phyloP scores from a whole-genome alignment of 2,888 invertebrate species.

The Chesias legatella region DNA sequence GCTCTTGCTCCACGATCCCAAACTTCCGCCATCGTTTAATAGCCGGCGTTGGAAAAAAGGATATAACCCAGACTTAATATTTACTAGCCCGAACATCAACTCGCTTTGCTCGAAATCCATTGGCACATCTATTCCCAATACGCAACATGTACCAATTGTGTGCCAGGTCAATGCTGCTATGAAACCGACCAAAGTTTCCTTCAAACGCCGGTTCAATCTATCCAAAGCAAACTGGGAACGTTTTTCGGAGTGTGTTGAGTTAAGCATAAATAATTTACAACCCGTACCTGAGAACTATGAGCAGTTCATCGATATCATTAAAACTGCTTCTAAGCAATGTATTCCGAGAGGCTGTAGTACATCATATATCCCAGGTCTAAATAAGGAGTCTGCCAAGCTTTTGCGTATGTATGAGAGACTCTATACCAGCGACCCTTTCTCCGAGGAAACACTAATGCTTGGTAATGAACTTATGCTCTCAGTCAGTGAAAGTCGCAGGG shows the following conservation, averaged over 20 bases:
- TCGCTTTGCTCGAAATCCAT: neutral
- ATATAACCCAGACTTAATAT: too few species aligned
- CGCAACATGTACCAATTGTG: neutral
- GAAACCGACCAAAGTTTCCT: neutral
- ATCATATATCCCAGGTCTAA: neutral
- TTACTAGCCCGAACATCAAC: neutral
- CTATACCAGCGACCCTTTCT: conserved; percentile 3
- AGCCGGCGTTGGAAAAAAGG: too few species aligned
- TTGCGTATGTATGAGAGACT: neutral
- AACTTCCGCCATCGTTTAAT: too few species aligned
- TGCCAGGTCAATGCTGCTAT: neutral
- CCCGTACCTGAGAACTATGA: neutral
- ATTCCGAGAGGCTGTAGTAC: neutral
- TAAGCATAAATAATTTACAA: neutral
- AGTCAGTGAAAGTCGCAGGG: conserved; percentile 2
- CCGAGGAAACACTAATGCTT: neutral
- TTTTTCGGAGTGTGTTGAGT: too few species aligned
- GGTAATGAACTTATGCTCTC: conserved; percentile 5
- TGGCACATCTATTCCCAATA: neutral
- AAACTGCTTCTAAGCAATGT: neutral
- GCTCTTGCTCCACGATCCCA: too few species aligned
- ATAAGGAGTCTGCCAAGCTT: neutral
- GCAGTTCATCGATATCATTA: neutral
- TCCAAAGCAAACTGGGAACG: neutral
- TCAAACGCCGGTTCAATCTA: neutral